Evolutionary conservation across 2,888 invertebrate genomes (phyloP), one percentile per base, ranked within the genome.

Genomic region (Leucania comma): DNA sequence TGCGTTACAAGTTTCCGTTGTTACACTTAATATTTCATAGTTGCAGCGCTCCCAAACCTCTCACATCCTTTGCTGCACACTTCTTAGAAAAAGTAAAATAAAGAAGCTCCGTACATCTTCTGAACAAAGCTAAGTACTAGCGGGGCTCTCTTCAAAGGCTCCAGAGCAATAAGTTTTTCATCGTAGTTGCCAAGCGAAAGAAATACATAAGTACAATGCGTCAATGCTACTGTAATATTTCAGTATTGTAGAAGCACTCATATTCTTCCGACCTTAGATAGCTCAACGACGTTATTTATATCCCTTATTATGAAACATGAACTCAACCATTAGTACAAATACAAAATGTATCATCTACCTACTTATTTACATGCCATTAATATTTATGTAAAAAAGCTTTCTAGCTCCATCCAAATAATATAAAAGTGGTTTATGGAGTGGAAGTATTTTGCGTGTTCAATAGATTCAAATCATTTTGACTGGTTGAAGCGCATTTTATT

Each of bases 121-220:
- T 78, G 75, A 87, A 88, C 87, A 88, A 87, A 88, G 86, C 87
- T 85, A 85, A 89, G 88, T 87, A 87, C 87, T 80, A 81, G 83
- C 82, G 83, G 82, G 82, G 17, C 82, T 70, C 80, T 85, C 86
- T 78, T 75, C 64, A 75, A 85, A 83, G 88, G 80, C 80, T 83
- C 75, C 75, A 71, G 63, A 84, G 86, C 84, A 88, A 88, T 88
- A 85, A 85, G 84, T 83, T 87, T 89, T 88, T 87, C 88, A 87
- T 86, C 83, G 84, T 72, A 75, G 79, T 79, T 76, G 70, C 78
- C 80, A 69, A 83, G 80, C 78, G 75, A 81, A 84, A 72, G 71
- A 84, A 79, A 82, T 73, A 81, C 56, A 66, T 60, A 53, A 12
- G 38, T 35, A 75, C 53, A 62, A 35, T 56, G 62, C 59, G 54